These are phyloP conservation scores for Chascanopsetta lugubris DNA, from an alignment of 2,113 vertebrate genomes.

Conservation along the genomic window DNA sequence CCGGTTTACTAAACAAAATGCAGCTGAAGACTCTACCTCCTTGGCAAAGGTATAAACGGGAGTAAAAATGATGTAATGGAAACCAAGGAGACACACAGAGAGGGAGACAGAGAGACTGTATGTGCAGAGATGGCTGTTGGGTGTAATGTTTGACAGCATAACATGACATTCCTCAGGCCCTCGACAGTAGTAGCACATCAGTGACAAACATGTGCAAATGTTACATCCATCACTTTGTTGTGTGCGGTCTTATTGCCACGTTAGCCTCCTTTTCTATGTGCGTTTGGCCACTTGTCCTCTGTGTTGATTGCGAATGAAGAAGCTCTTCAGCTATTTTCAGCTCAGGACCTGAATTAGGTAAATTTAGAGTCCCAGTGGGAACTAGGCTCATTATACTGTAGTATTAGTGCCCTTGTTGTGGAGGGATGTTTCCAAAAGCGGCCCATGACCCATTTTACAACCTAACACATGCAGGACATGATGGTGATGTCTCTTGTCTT, in stretches of 20 bases:
- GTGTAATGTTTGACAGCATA: slow-evolving; percentile 70
- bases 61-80: slow-evolving; percentile 22
- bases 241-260: background rate
- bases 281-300: slow-evolving; percentile 47
- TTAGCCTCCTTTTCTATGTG: background rate
- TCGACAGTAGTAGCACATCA: slow-evolving; percentile 58
- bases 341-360: slow-evolving; percentile 56
- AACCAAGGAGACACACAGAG: slow-evolving; percentile 3
- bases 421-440: slow-evolving; percentile 52
- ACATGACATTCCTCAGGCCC: slow-evolving; percentile 72
- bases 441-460: slow-evolving; percentile 62
- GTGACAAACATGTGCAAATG: slow-evolving; percentile 60
- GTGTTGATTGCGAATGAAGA: slow-evolving; percentile 15
- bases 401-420: slow-evolving; percentile 50
- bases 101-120: slow-evolving; percentile 1
- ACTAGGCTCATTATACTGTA: slow-evolving; percentile 59
- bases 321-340: slow-evolving; percentile 62
- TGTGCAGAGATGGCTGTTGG: slow-evolving; percentile 44
- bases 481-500: slow-evolving; percentile 3
- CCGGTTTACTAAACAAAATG: too few relatives aligned
- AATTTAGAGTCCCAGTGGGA: slow-evolving; percentile 58
- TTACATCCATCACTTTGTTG: slow-evolving; percentile 15
- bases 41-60: background rate
- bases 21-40: background rate
- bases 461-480: slow-evolving; percentile 10